A percentile compares a stretch with the other conserved stretches of the same genome.
phyloP scores from a whole-genome alignment of 2,113 vertebrate species.

The Carollia perspicillata region DNA sequence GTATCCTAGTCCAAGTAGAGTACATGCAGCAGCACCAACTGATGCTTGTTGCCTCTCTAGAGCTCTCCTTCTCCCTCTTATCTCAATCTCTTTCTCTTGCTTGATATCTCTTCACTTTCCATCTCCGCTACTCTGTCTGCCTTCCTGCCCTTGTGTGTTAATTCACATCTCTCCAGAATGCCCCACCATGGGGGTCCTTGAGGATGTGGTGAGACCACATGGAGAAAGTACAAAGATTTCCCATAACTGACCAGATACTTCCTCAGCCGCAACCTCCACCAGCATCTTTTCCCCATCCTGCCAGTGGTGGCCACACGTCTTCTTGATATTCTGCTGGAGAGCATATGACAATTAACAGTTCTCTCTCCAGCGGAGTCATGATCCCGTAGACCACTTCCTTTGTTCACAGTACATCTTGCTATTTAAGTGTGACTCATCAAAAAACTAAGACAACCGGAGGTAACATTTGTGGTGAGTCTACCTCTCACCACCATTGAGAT shows the following conservation, averaged over 20 bases:
- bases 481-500: background rate
- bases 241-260: background rate
- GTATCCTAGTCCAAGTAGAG: rapidly evolving
- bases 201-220: constrained; percentile 53
- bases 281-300: background rate
- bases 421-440: constrained; percentile 16
- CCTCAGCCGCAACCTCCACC: constrained; percentile 7
- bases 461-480: background rate
- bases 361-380: background rate
- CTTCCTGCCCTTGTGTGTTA: background rate
- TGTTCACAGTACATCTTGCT: background rate
- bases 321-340: background rate
- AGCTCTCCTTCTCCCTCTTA: background rate
- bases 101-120: background rate
- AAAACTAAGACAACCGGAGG: constrained; percentile 7
- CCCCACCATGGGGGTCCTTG: background rate
- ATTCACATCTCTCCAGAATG: background rate
- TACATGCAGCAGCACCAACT: rapidly evolving
- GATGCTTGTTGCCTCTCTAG: background rate
- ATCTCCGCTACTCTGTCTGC: background rate
- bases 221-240: background rate
- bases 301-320: background rate
- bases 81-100: background rate
- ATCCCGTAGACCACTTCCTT: background rate
- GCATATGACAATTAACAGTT: background rate